These are phyloP conservation scores for Lycorma delicatula DNA, from an alignment of 1,140 invertebrate genomes.

Conservation along the genomic window DNA sequence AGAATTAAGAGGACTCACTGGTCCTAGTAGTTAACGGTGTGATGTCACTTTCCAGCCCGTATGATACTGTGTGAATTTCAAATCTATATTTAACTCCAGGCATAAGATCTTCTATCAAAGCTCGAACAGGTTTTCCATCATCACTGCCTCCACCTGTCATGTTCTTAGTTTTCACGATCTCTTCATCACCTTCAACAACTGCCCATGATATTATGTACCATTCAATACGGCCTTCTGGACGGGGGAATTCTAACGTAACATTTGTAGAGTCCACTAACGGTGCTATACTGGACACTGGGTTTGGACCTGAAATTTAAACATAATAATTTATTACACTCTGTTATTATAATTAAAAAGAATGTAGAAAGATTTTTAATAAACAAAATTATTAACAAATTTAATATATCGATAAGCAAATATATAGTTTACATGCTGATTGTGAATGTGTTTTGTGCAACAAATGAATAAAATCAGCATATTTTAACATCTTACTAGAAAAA, in stretches of 20 bases:
- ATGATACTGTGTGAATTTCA: constrained; percentile 65
- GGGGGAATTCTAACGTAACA: constrained; percentile 78
- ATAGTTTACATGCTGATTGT: too few species aligned
- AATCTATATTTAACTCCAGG: constrained; percentile 73
- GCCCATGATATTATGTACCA: constrained; percentile 66
- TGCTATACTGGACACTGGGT: constrained; percentile 69
- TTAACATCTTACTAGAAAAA: too few species aligned
- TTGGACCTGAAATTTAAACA: constrained; percentile 55
- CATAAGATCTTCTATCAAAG: constrained; percentile 64
- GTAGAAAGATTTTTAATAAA: too few species aligned
- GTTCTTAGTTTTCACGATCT: constrained; percentile 24
- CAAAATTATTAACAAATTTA: too few species aligned
- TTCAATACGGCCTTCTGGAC: constrained; percentile 76
- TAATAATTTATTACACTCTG: too few species aligned
- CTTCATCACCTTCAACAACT: constrained; percentile 42
- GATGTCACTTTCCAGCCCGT: constrained; percentile 59
- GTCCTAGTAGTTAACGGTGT: constrained; percentile 63
- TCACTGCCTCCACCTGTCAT: constrained; percentile 15
- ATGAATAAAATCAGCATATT: too few species aligned
- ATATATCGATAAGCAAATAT: too few species aligned
- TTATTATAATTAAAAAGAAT: too few species aligned
- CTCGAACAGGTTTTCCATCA: constrained; percentile 39
- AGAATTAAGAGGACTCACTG: constrained; percentile 46
- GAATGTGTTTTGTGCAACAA: too few species aligned
- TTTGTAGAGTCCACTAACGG: constrained; percentile 76